These are phyloP conservation scores for Meteorus colon DNA, from an alignment of 2,888 invertebrate genomes.

Conservation along the genomic window DNA sequence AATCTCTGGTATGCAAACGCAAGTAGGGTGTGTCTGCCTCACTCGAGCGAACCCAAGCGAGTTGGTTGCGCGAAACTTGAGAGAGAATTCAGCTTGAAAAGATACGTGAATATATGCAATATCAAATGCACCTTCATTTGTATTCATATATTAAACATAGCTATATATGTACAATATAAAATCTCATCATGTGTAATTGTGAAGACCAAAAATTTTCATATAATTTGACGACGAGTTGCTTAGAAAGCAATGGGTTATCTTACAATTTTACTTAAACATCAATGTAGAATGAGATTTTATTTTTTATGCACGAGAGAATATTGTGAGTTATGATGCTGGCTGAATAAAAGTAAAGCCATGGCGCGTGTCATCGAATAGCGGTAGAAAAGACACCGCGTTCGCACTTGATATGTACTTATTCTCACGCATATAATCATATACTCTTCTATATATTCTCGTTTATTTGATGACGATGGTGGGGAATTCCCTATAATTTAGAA, in stretches of 20 bases:
- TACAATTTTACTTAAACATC: too few species aligned
- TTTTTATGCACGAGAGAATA: background rate
- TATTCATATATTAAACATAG: slow-evolving; percentile 3
- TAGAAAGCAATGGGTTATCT: too few species aligned
- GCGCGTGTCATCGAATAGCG: background rate
- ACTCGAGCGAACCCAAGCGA: slow-evolving; percentile 52
- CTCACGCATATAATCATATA: background rate
- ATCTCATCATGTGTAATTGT: too few species aligned
- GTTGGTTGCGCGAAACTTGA: slow-evolving; percentile 38
- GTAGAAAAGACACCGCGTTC: background rate
- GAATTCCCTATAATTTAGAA: background rate
- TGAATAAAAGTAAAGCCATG: background rate
- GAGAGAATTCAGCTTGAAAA: slow-evolving; percentile 18
- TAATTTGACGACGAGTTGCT: too few species aligned
- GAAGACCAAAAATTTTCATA: too few species aligned
- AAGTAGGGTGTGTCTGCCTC: slow-evolving; percentile 52
- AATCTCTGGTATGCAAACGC: slow-evolving; percentile 49
- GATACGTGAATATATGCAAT: slow-evolving; percentile 45
- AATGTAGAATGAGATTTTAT: background rate
- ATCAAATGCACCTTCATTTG: slow-evolving; percentile 21
- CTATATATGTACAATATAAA: background rate
- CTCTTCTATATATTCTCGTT: background rate
- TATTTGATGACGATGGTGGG: background rate
- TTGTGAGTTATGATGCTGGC: background rate
- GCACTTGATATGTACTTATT: background rate